A percentile compares a stretch with the other conserved stretches of the same genome.
Evolutionary conservation across 2,888 invertebrate genomes (phyloP).

Genomic region (Clistopyga incitator): DNA sequence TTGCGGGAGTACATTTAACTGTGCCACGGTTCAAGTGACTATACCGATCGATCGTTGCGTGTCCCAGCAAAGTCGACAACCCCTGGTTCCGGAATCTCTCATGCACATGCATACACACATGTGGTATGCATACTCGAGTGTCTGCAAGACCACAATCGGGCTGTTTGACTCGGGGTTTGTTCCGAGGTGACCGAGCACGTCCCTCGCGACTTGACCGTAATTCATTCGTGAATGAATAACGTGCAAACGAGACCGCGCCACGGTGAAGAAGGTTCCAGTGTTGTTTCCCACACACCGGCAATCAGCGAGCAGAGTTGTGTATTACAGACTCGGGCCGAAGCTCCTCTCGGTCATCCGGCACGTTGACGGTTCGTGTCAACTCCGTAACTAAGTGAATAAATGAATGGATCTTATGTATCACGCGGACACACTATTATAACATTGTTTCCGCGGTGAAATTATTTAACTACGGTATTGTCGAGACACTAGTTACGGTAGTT

Average conservation of each 20-base stretch:
- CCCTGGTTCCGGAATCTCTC: background rate
- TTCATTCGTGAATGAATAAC: conserved; percentile 66
- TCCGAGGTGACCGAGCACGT: conserved; percentile 44
- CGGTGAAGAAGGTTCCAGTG: background rate
- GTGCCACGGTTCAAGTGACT: conserved; percentile 22
- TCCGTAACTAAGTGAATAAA: conserved; percentile 31
- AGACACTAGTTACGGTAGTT: background rate
- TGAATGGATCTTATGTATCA: conserved; percentile 18
- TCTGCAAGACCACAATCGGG: conserved; percentile 13
- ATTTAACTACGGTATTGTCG: background rate
- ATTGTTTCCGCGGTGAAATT: conserved; percentile 3
- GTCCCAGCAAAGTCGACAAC: conserved; percentile 22
- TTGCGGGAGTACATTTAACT: background rate
- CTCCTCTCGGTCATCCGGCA: conserved; percentile 29
- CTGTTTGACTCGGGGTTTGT: conserved; percentile 29
- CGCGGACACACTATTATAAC: background rate
- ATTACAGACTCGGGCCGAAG: conserved; percentile 19
- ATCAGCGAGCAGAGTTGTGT: background rate
- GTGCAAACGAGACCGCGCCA: conserved; percentile 20
- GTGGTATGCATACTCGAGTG: background rate
- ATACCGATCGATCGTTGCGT: conserved; percentile 57
- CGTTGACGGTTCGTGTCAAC: conserved; percentile 34
- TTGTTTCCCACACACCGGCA: background rate
- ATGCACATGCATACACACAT: background rate
- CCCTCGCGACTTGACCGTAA: conserved; percentile 56